phyloP scores from a whole-genome alignment of 2,797 vertebrate species.

The Takifugu ocellatus region DNA sequence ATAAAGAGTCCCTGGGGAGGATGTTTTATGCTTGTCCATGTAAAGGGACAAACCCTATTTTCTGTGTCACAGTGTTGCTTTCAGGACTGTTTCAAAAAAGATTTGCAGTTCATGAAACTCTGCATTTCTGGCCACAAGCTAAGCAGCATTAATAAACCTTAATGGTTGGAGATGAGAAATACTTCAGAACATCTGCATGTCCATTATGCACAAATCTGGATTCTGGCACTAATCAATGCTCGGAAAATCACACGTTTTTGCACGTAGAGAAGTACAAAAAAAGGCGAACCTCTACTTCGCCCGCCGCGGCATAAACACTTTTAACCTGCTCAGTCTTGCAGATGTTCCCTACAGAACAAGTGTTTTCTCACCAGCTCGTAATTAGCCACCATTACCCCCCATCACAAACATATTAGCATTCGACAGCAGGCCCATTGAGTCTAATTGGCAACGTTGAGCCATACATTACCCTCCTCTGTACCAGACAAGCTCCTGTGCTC shows the following conservation, averaged over 20 bases:
- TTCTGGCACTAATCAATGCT: not conserved
- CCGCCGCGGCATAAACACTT: constrained; percentile 15
- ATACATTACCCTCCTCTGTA: constrained; percentile 23
- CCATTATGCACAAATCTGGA: constrained; percentile 2
- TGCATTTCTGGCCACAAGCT: no score
- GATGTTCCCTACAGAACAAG: constrained; percentile 19
- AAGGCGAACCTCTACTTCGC: constrained; percentile 21
- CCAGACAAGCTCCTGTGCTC: not conserved
- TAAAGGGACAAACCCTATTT: not conserved
- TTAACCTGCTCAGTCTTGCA: constrained; percentile 12
- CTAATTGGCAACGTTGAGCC: constrained; percentile 35
- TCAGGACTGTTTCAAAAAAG: not conserved
- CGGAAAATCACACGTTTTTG: not conserved
- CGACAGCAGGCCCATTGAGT: constrained; percentile 42
- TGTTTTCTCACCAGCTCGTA: constrained; percentile 24
- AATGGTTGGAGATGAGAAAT: not conserved
- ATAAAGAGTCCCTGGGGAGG: no score
- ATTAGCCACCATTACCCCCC: constrained; percentile 45
- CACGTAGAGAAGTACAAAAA: not conserved
- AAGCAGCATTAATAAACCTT: not conserved
- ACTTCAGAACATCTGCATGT: not conserved
- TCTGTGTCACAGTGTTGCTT: constrained; percentile 4
- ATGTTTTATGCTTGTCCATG: not conserved
- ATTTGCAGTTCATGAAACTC: not conserved
- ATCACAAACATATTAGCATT: constrained; percentile 43